These are phyloP conservation scores for Heterotilapia buettikoferi DNA, from an alignment of 2,113 vertebrate species.

Conservation along the genomic window DNA sequence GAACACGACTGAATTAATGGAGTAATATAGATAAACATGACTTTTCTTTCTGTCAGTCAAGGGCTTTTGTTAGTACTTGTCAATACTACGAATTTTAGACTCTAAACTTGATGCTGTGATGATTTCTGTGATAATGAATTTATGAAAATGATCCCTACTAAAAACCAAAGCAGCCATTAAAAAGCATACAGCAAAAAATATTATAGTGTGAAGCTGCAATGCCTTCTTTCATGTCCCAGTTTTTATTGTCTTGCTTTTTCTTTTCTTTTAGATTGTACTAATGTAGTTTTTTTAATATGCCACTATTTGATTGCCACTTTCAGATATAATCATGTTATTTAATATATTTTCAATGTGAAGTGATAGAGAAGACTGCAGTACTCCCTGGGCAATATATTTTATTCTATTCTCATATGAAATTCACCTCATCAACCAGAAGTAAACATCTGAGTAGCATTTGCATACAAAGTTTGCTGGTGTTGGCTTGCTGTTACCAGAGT, in stretches of 20 bases:
- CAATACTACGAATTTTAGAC: background rate
- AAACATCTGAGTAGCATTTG: background rate
- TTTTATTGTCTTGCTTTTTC: background rate
- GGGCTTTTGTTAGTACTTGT: background rate
- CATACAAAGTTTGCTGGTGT: background rate
- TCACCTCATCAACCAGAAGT: background rate
- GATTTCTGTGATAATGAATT: background rate
- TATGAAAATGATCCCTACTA: background rate
- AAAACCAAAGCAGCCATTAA: background rate
- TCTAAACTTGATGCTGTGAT: background rate
- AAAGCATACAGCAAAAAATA: background rate
- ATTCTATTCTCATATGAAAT: background rate
- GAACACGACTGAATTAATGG: background rate
- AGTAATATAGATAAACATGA: background rate
- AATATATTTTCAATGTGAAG: background rate
- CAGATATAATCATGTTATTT: background rate
- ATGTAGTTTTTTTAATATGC: background rate
- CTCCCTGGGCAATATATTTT: background rate
- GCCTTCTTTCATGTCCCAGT: background rate
- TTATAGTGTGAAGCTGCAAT: background rate
- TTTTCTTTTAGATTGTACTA: background rate
- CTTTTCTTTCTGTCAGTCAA: background rate
- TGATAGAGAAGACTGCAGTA: background rate
- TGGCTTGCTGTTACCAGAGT: background rate
- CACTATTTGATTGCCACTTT: background rate